These are phyloP conservation scores for Coracopsis vasa DNA, from an alignment of 2,113 vertebrate genomes.

Conservation along the genomic window DNA sequence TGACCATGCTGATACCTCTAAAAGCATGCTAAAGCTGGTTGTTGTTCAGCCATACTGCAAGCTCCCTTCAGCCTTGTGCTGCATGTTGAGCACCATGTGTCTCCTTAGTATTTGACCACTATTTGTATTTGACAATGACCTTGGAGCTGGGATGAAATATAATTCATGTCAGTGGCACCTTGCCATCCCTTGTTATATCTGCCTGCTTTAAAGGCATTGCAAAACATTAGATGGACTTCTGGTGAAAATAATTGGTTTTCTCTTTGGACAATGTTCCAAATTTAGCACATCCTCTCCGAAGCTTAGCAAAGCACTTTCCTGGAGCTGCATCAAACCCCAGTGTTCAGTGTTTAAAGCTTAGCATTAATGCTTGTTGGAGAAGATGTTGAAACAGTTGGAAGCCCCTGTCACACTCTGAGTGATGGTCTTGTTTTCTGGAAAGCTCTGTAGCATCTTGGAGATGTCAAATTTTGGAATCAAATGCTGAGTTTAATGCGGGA, in stretches of 20 bases:
- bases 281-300: conserved; percentile 21
- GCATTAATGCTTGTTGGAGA: conserved; percentile 20
- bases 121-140: neutral
- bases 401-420: conserved; percentile 37
- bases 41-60: neutral
- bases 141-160: neutral
- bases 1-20: neutral
- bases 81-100: neutral
- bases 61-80: neutral
- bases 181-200: conserved; percentile 27
- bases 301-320: conserved; percentile 25
- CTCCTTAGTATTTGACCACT: neutral
- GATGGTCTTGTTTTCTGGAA: conserved; percentile 58
- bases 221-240: conserved; percentile 20
- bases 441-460: conserved; percentile 38
- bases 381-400: conserved; percentile 39
- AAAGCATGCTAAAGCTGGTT: neutral
- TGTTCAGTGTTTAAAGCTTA: neutral
- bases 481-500: neutral
- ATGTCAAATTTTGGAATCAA: conserved; percentile 42
- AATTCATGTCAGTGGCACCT: neutral
- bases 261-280: neutral
- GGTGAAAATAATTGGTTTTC: conserved; percentile 25
- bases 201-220: neutral
- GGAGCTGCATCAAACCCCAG: conserved; percentile 24